Conservation (phyloP, 37 sponge, comb jelly and placozoan species). For the Beroe forskalii region DNA sequence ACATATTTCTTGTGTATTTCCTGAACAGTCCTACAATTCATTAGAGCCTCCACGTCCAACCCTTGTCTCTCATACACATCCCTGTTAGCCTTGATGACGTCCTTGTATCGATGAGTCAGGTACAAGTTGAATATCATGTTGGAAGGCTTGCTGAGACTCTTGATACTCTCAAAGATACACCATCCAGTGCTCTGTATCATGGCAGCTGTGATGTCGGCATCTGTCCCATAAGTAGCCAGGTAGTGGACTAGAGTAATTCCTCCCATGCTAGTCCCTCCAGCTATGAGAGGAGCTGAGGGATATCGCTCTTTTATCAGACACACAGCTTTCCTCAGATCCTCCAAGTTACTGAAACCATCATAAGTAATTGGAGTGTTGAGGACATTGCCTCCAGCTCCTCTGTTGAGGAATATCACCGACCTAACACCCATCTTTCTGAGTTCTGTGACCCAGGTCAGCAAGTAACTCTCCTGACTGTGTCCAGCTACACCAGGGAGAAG, state of each 20-base stretch:
- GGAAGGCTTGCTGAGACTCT: conserved; percentile 37
- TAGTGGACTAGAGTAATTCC: conserved; percentile 38
- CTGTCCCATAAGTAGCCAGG: conserved; percentile 10
- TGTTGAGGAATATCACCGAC: conserved; percentile 26
- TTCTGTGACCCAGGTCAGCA: conserved; percentile 11
- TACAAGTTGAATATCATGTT: conserved; percentile 54
- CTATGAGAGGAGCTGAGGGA: not conserved
- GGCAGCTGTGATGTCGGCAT: conserved; percentile 2
- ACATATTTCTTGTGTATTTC: conserved; percentile 50
- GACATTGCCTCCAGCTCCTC: not conserved
- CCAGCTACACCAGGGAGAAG: conserved; percentile 25
- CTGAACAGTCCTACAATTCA: conserved; percentile 45
- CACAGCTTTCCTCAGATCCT: conserved; percentile 20
- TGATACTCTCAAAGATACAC: conserved; percentile 48
- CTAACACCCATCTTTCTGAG: not conserved
- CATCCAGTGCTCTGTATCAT: conserved; percentile 56
- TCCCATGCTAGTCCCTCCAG: conserved; percentile 29
- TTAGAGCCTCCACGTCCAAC: not conserved
- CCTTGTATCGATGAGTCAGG: conserved; percentile 47
- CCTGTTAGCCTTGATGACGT: conserved; percentile 1
- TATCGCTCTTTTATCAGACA: not conserved
- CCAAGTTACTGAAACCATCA: not conserved
- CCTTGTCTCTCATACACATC: not conserved
- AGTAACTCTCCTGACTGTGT: conserved; percentile 48
- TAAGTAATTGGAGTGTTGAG: conserved; percentile 24